Evolutionary conservation across 2,113 vertebrate species (phyloP).

Genomic region (Saguinus midas): DNA sequence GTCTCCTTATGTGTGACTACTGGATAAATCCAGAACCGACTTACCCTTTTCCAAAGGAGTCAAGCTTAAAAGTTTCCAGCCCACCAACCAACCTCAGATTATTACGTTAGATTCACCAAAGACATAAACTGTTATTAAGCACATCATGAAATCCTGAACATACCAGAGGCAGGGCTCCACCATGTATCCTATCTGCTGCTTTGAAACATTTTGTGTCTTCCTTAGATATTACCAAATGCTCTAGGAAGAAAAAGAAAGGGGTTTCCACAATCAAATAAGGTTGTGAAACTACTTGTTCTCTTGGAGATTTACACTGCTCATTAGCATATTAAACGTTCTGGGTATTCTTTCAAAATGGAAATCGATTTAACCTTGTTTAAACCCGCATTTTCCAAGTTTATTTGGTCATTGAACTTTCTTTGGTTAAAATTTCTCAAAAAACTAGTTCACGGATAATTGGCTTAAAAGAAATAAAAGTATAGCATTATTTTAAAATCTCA

Average conservation of each 20-base stretch:
- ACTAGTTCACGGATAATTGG: neutral
- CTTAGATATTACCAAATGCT: neutral
- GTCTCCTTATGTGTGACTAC: neutral
- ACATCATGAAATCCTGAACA: neutral
- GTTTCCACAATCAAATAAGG: neutral
- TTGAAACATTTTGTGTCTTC: neutral
- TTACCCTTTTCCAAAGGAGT: neutral
- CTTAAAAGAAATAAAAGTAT: neutral
- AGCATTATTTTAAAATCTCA: neutral
- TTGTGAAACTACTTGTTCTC: neutral
- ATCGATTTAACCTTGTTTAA: neutral
- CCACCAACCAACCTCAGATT: neutral
- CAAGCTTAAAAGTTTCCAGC: neutral
- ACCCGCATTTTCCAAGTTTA: neutral
- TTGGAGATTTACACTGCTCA: neutral
- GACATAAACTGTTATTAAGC: neutral
- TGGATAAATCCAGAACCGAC: neutral
- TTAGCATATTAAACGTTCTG: neutral
- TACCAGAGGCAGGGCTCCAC: too few relatives aligned
- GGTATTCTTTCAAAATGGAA: neutral
- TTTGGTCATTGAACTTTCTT: neutral
- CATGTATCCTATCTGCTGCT: neutral
- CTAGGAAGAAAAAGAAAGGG: too few relatives aligned
- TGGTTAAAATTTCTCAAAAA: neutral
- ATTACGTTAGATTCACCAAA: neutral